phyloP scores from a whole-genome alignment of 1,140 invertebrate species.

The Drosophila auraria region DNA sequence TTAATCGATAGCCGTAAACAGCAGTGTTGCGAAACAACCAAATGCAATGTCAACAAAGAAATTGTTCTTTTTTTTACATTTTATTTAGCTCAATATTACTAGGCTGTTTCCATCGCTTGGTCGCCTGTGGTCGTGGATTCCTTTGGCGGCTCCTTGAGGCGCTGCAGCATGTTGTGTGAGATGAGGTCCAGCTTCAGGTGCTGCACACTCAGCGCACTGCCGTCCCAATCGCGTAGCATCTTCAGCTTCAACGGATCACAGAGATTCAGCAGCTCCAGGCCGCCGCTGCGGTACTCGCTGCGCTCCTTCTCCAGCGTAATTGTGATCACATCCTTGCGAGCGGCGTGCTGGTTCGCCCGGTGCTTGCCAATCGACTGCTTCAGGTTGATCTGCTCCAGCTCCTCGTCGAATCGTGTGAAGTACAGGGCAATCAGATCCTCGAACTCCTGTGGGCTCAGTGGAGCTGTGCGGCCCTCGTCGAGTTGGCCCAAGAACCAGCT shows the following conservation, averaged over 20 bases:
- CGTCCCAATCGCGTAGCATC: constrained; percentile 78
- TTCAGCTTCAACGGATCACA: constrained; percentile 79
- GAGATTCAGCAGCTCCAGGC: constrained; percentile 86
- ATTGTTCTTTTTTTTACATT: background rate
- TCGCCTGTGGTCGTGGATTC: background rate
- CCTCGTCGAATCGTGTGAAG: constrained; percentile 89
- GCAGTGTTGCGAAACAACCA: constrained; percentile 23
- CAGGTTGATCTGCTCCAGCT: constrained; percentile 90
- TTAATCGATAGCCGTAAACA: background rate
- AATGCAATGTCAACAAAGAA: constrained; percentile 28
- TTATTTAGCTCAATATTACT: constrained; percentile 8
- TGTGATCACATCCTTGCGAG: constrained; percentile 90
- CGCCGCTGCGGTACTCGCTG: constrained; percentile 90
- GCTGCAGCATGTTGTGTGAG: constrained; percentile 72
- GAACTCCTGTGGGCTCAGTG: constrained; percentile 87
- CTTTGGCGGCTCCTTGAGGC: constrained; percentile 47
- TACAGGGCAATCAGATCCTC: constrained; percentile 87
- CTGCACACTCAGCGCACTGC: constrained; percentile 79
- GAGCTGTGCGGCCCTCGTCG: constrained; percentile 85
- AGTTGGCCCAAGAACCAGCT: constrained; percentile 89
- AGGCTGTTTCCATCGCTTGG: constrained; percentile 56
- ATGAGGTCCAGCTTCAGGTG: constrained; percentile 83
- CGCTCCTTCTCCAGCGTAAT: constrained; percentile 89
- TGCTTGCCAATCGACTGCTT: constrained; percentile 91
- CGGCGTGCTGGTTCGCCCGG: constrained; percentile 89